These are phyloP conservation scores for Drosophila demipolita DNA, from an alignment of 2,888 invertebrate genomes.

Conservation along the genomic window DNA sequence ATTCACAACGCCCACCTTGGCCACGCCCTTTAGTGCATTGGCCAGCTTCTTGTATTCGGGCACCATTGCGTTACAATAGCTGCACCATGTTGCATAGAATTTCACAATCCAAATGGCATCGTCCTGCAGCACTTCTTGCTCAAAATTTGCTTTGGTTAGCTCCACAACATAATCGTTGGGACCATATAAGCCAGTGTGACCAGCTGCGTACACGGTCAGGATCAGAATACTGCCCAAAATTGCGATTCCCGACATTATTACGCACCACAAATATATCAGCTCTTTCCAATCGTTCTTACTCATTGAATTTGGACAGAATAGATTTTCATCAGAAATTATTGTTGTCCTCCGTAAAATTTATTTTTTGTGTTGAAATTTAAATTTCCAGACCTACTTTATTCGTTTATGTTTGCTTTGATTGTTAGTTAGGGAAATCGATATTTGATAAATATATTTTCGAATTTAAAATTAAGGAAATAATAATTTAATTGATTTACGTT, in stretches of 20 bases:
- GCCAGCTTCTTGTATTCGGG: slow-evolving; percentile 24
- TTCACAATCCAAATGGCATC: slow-evolving; percentile 26
- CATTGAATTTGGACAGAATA: not conserved
- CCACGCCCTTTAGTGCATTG: slow-evolving; percentile 15
- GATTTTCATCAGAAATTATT: not conserved
- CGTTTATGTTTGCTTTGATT: not conserved
- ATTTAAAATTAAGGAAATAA: not conserved
- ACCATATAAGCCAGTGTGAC: not conserved
- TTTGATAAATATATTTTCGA: not conserved
- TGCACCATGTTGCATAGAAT: slow-evolving; percentile 30
- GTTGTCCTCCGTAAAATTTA: not conserved
- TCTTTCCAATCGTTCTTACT: not conserved
- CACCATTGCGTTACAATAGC: slow-evolving; percentile 3
- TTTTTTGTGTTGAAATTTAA: not conserved
- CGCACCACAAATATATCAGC: not conserved
- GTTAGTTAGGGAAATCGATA: not conserved
- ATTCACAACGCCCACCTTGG: slow-evolving; percentile 21
- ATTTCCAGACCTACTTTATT: not conserved
- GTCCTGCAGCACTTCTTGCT: slow-evolving; percentile 15
- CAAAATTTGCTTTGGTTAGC: not conserved
- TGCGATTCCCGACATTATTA: not conserved
- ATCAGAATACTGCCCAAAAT: not conserved
- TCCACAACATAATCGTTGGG: slow-evolving; percentile 13
- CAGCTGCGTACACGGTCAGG: not conserved
- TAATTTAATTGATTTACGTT: not conserved